Evolutionary conservation across 2,888 invertebrate species (phyloP).

Genomic region (Tachystola acroxantha): DNA sequence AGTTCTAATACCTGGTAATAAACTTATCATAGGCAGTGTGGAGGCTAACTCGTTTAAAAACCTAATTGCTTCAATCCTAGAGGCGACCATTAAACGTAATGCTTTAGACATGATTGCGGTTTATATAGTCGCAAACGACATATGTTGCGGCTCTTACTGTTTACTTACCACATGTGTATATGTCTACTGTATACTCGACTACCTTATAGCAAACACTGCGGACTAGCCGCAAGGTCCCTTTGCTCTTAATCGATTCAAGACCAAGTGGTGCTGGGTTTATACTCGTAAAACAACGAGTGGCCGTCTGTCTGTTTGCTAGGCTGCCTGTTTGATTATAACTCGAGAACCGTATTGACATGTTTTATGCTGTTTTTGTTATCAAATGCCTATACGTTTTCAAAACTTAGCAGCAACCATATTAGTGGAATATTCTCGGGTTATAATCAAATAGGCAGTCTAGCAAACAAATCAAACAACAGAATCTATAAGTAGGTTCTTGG

Average conservation of each 20-base stretch:
- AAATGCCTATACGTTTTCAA: too few relatives aligned
- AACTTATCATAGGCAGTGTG: constrained; percentile 1
- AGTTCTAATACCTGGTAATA: background rate
- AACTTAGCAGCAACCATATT: too few relatives aligned
- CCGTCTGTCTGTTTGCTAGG: too few relatives aligned
- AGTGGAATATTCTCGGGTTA: too few relatives aligned
- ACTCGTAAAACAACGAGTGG: too few relatives aligned
- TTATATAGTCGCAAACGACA: background rate
- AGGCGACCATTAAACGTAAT: constrained; percentile 3
- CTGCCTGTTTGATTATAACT: too few relatives aligned
- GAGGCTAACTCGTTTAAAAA: constrained; percentile 1
- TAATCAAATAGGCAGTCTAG: too few relatives aligned
- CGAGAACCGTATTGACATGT: too few relatives aligned
- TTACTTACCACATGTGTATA: background rate
- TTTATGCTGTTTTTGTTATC: too few relatives aligned
- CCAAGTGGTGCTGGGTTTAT: too few relatives aligned
- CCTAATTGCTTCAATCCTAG: background rate
- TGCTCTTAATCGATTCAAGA: constrained; percentile 1
- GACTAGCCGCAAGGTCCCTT: constrained; percentile 1
- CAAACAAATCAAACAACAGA: too few relatives aligned
- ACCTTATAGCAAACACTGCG: background rate
- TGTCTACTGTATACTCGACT: background rate
- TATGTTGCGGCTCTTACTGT: background rate
- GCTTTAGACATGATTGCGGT: constrained; percentile 1
- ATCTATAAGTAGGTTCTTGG: too few relatives aligned